A percentile compares a stretch with the other conserved stretches of the same genome.
Evolutionary conservation across 2,113 vertebrate species (phyloP).

Genomic region (Callorhinus ursinus): DNA sequence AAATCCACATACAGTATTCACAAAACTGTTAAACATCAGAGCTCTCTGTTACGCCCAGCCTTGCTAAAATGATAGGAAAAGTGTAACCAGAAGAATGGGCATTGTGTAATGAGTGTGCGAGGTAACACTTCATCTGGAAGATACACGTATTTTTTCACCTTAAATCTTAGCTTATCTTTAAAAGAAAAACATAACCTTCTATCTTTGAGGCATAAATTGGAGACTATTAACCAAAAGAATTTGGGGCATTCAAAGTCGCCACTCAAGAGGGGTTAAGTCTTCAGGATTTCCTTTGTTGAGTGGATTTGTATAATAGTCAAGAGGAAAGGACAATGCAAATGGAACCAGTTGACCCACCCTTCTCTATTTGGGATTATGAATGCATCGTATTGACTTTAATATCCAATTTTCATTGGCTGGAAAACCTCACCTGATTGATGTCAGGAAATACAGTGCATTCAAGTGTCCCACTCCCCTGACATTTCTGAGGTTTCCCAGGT

Average conservation of each 20-base stretch:
- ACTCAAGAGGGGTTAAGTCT: background rate
- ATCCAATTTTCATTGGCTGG: background rate
- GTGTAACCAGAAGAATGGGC: background rate
- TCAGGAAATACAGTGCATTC: background rate
- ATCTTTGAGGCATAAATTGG: background rate
- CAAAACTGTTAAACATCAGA: background rate
- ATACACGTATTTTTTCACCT: background rate
- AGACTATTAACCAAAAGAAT: constrained; percentile 20
- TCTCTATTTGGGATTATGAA: constrained; percentile 21
- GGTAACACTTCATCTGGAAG: background rate
- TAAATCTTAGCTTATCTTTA: background rate
- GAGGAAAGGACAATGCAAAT: background rate
- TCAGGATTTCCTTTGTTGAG: background rate
- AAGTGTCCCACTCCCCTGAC: background rate
- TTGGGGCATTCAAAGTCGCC: background rate
- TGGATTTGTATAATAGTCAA: constrained; percentile 3
- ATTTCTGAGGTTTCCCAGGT: background rate
- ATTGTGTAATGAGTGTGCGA: background rate
- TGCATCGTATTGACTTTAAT: background rate
- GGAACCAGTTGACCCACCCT: background rate
- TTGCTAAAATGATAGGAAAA: background rate
- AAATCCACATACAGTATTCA: background rate
- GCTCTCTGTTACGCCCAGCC: background rate
- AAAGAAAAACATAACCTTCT: background rate
- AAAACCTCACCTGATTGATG: background rate